Conservation (phyloP, 2,113 vertebrate genomes). For the Ariopsis seemanni region DNA sequence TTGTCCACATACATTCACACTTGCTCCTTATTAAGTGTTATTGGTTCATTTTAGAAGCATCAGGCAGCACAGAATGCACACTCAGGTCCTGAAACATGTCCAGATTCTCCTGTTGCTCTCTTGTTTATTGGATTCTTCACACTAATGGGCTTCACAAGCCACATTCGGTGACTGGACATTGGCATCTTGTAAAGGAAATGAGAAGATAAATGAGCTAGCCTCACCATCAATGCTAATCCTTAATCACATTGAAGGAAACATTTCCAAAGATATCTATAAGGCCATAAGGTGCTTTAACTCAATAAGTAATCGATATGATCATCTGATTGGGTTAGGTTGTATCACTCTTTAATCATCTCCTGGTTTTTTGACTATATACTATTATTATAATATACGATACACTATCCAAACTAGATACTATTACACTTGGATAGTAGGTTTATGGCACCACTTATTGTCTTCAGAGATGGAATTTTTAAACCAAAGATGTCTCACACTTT, state of each 20-base stretch:
- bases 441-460: neutral
- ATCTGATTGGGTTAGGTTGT: neutral
- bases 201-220: constrained; percentile 15
- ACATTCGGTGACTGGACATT: constrained; percentile 5
- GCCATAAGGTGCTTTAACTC: constrained; percentile 11
- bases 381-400: no score
- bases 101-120: constrained; percentile 7
- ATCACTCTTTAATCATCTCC: neutral
- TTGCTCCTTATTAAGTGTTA: neutral
- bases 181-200: constrained; percentile 3
- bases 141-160: constrained; percentile 18
- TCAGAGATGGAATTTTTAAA: neutral
- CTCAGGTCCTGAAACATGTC: constrained; percentile 33
- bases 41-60: neutral
- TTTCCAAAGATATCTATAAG: neutral
- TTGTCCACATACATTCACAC: neutral
- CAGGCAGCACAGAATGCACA: constrained; percentile 4
- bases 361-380: neutral
- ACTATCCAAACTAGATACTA: neutral
- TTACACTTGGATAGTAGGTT: neutral
- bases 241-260: neutral
- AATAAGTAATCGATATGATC: constrained; percentile 24
- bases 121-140: constrained; percentile 31
- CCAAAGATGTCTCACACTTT: neutral
- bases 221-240: neutral